Conservation (phyloP, 2,888 invertebrate genomes). For the Lypha dubia region DNA sequence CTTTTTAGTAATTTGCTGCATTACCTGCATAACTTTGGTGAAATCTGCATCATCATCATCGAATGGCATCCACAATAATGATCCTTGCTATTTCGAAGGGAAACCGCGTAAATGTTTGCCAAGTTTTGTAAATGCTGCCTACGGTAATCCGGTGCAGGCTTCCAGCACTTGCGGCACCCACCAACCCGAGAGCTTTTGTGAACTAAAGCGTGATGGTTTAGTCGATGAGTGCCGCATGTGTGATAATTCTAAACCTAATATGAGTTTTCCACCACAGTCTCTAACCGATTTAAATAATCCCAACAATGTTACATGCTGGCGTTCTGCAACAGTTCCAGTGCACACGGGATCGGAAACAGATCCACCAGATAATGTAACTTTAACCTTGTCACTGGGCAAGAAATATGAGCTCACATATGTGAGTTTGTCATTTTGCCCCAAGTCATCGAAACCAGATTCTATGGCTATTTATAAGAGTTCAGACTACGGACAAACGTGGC, state of each 20-base stretch:
- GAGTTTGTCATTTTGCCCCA: conserved; percentile 96
- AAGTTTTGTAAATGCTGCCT: conserved; percentile 99
- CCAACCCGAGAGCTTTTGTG: conserved; percentile 91
- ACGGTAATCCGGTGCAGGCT: conserved; percentile 93
- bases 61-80: too few relatives aligned
- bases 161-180: conserved; percentile 95
- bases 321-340: conserved; percentile 92
- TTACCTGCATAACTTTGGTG: too few relatives aligned
- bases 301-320: conserved; percentile 98
- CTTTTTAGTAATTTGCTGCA: too few relatives aligned
- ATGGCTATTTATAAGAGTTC: conserved; percentile 98
- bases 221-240: conserved; percentile 89
- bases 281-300: conserved; percentile 98
- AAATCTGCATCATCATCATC: too few relatives aligned
- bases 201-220: conserved; percentile 84
- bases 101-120: conserved; percentile 96
- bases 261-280: conserved; percentile 90
- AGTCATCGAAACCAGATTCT: conserved; percentile 96
- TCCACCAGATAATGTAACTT: conserved; percentile 95
- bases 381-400: conserved; percentile 96
- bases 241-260: conserved; percentile 90
- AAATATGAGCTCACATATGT: conserved; percentile 99
- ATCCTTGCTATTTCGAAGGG: conserved; percentile 94
- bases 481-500: conserved; percentile 98
- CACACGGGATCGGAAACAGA: conserved; percentile 88